Conservation (phyloP, 2,797 vertebrate species). For the Erithacus rubecula region DNA sequence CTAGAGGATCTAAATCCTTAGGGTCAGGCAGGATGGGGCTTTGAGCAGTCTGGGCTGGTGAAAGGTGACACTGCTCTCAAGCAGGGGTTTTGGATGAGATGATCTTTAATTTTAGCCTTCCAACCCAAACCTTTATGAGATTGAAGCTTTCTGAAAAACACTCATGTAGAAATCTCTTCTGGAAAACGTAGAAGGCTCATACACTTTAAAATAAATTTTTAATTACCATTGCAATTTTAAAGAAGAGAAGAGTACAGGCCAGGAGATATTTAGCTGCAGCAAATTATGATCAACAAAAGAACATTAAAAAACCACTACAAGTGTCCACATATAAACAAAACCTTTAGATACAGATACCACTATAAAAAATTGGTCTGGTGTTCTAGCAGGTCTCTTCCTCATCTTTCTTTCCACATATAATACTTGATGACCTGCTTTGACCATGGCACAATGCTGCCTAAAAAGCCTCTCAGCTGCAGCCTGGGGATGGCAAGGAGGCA, state of each 20-base stretch:
- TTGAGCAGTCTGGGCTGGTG: too few relatives aligned
- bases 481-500: fast-evolving
- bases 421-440: fast-evolving
- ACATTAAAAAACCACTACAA: not conserved
- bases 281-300: not conserved
- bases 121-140: not conserved
- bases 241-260: not conserved
- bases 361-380: fast-evolving
- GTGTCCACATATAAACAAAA: not conserved
- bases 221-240: not conserved
- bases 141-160: not conserved
- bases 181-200: not conserved
- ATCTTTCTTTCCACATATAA: not conserved
- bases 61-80: fast-evolving
- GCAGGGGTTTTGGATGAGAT: fast-evolving
- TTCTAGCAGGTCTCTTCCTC: not conserved
- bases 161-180: fast-evolving
- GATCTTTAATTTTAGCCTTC: not conserved
- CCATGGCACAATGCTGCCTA: not conserved
- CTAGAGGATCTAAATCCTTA: not conserved
- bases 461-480: not conserved
- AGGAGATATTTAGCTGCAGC: not conserved
- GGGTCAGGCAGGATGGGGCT: not conserved
- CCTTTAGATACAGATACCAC: too few relatives aligned
- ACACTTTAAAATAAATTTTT: not conserved